These are phyloP conservation scores for Mirza zaza DNA, from an alignment of 2,113 vertebrate species.

Conservation along the genomic window DNA sequence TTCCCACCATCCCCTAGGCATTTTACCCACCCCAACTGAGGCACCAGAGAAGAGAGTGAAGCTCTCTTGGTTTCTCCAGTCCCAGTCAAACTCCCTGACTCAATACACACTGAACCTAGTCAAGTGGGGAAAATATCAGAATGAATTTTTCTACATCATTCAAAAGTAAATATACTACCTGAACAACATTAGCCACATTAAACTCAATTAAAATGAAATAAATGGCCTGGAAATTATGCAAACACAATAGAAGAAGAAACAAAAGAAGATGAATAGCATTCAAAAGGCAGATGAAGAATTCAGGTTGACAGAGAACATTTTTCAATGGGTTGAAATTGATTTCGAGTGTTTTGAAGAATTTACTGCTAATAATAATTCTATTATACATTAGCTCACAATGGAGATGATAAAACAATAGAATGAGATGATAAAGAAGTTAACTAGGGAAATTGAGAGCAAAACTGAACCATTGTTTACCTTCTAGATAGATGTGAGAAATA, in stretches of 20 bases:
- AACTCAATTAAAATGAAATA: neutral
- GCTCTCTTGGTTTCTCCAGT: fast-evolving
- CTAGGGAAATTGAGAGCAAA: neutral
- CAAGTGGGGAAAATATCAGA: neutral
- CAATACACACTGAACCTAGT: neutral
- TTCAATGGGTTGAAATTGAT: neutral
- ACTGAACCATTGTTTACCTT: neutral
- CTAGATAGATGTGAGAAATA: neutral
- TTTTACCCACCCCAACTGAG: neutral
- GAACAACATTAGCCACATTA: neutral
- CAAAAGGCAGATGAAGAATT: neutral
- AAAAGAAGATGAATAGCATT: neutral
- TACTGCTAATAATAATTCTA: neutral
- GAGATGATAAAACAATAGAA: neutral
- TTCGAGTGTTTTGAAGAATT: neutral
- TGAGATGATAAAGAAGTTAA: neutral
- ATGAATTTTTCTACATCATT: neutral
- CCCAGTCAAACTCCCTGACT: neutral
- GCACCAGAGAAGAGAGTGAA: neutral
- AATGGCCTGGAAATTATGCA: neutral
- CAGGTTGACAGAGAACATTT: neutral
- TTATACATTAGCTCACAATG: neutral
- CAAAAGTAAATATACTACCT: neutral
- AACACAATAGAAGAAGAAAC: neutral
- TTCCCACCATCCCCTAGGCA: neutral